phyloP scores from a whole-genome alignment of 2,888 invertebrate genomes.

The Stratiomys singularior region DNA sequence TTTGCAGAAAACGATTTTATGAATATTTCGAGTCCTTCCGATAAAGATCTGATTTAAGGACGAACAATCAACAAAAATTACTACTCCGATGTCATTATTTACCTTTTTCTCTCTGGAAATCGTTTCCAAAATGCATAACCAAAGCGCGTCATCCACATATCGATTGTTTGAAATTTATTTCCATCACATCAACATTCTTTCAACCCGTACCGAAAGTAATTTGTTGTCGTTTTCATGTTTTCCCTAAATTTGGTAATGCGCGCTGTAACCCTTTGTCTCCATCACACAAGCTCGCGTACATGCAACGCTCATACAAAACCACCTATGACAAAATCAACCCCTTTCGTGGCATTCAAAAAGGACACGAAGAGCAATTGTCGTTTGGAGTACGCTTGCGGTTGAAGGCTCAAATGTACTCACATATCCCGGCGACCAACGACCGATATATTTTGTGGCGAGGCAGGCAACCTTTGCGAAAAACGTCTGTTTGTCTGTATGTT shows the following conservation, averaged over 20 bases:
- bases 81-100: too few relatives aligned
- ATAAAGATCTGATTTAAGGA: too few relatives aligned
- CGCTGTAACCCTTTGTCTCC: neutral
- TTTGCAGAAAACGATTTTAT: too few relatives aligned
- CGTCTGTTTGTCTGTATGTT: neutral
- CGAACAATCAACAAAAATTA: too few relatives aligned
- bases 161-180: too few relatives aligned
- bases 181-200: too few relatives aligned
- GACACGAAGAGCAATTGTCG: constrained; percentile 26
- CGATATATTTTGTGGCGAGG: constrained; percentile 44
- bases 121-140: too few relatives aligned
- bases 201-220: neutral
- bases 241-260: neutral
- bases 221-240: neutral
- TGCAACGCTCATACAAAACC: neutral
- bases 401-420: constrained; percentile 44
- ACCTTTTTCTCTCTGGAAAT: too few relatives aligned
- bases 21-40: too few relatives aligned
- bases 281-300: neutral
- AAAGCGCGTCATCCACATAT: too few relatives aligned
- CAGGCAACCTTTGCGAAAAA: constrained; percentile 14
- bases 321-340: constrained; percentile 4
- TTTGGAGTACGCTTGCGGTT: constrained; percentile 43
- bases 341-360: neutral
- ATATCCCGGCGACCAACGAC: constrained; percentile 19